These are phyloP conservation scores for Mormyrus hasselquistii DNA, from an alignment of 2,797 vertebrate species.

Conservation along the genomic window DNA sequence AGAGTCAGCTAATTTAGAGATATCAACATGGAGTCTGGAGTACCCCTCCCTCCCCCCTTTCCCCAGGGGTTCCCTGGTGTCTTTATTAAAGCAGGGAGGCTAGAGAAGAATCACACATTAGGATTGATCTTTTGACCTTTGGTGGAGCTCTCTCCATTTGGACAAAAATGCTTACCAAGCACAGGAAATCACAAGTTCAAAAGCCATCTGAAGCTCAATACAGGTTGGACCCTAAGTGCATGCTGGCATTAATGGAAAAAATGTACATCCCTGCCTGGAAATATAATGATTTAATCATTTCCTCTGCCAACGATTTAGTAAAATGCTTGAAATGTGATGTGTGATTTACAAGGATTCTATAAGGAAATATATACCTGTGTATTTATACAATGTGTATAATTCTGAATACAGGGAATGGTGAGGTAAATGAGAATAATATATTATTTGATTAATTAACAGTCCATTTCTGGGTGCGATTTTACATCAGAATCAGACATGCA, in stretches of 20 bases:
- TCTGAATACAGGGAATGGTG: background rate
- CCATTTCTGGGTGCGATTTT: background rate
- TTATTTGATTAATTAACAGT: background rate
- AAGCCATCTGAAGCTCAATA: background rate
- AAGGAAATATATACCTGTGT: background rate
- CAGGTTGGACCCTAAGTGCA: background rate
- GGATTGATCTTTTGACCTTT: slow-evolving; percentile 95
- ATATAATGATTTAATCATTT: background rate
- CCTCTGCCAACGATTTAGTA: background rate
- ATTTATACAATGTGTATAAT: background rate
- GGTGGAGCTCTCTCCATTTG: background rate
- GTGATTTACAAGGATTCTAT: background rate
- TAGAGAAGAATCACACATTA: slow-evolving; percentile 86
- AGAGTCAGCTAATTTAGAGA: slow-evolving; percentile 99
- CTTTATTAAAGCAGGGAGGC: slow-evolving; percentile 98
- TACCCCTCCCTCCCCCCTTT: slow-evolving; percentile 56
- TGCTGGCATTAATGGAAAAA: background rate
- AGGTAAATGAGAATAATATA: background rate
- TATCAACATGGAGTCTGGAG: slow-evolving; percentile 69
- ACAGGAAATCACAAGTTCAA: background rate
- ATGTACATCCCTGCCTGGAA: background rate
- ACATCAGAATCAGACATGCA: background rate
- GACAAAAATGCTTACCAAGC: slow-evolving; percentile 9
- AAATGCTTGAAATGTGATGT: background rate
- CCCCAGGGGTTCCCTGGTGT: slow-evolving; percentile 60